These are phyloP conservation scores for Leucopsar rothschildi DNA, from an alignment of 2,113 vertebrate genomes.

Conservation along the genomic window DNA sequence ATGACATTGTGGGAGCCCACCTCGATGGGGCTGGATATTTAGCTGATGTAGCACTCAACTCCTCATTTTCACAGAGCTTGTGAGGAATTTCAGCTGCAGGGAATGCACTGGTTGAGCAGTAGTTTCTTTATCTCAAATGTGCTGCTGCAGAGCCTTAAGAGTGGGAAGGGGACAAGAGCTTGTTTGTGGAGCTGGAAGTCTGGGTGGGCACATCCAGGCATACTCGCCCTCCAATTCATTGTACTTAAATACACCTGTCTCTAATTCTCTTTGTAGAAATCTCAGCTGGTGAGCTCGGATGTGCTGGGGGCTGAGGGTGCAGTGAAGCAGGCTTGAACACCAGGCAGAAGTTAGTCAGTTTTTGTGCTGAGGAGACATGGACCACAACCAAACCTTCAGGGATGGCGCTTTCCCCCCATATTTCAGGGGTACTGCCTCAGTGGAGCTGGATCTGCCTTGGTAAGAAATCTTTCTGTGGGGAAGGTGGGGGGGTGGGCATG, in stretches of 20 bases:
- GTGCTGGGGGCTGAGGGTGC: neutral
- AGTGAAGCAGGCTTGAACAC: neutral
- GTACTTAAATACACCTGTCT: neutral
- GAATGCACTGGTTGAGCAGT: neutral
- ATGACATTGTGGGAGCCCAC: neutral
- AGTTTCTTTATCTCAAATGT: neutral
- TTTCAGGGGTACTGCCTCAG: neutral
- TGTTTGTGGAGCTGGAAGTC: neutral
- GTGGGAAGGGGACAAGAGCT: neutral
- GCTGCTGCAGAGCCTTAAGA: neutral
- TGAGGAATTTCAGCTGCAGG: neutral
- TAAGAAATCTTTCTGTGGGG: neutral
- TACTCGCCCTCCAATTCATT: rapidly evolving
- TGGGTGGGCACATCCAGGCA: rapidly evolving
- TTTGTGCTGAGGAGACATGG: rapidly evolving
- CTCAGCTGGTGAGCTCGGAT: neutral
- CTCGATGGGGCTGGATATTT: neutral
- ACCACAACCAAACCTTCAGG: rapidly evolving
- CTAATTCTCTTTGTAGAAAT: neutral
- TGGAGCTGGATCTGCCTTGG: neutral
- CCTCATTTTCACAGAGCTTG: neutral
- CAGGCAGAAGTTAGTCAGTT: neutral
- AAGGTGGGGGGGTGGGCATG: no score
- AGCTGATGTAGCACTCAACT: rapidly evolving
- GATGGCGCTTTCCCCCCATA: rapidly evolving